Conservation (phyloP, 2,113 vertebrate genomes). For the Asarcornis scutulata region DNA sequence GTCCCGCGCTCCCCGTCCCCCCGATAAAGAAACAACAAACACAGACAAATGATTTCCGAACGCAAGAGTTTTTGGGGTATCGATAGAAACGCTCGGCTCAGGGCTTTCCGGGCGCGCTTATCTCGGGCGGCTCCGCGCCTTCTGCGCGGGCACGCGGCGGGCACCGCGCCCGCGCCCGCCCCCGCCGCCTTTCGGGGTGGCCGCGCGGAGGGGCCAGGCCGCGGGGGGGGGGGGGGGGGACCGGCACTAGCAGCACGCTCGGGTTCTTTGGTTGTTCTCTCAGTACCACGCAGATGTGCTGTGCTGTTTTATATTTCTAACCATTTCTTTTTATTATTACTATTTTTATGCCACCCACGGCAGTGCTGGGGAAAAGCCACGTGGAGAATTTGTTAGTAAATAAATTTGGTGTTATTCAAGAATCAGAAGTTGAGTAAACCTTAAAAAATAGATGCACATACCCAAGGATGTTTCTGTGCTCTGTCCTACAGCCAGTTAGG, state of each 20-base stretch:
- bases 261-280: not conserved
- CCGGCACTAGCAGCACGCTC: too few species aligned
- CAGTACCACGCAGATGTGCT: not conserved
- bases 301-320: fast-evolving
- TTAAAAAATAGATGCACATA: not conserved
- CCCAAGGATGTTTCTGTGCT: not conserved
- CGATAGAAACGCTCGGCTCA: not conserved
- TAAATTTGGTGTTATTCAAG: fast-evolving
- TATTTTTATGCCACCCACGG: not conserved
- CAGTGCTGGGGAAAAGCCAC: not conserved
- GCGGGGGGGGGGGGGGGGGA: too few species aligned
- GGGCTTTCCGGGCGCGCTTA: not conserved
- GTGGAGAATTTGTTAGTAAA: not conserved
- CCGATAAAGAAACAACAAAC: not conserved
- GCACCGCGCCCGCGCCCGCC: not conserved
- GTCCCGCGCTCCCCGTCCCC: not conserved
- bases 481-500: not conserved
- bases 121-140: not conserved
- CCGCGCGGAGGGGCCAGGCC: not conserved
- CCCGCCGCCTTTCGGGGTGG: not conserved
- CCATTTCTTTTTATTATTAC: too few species aligned
- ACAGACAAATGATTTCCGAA: not conserved
- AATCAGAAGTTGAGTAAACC: not conserved
- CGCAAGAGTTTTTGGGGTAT: too few species aligned
- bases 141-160: not conserved